Evolutionary conservation across 2,113 vertebrate species (phyloP), one percentile per base, ranked within the genome.

Genomic region (Crotalus helleri): DNA sequence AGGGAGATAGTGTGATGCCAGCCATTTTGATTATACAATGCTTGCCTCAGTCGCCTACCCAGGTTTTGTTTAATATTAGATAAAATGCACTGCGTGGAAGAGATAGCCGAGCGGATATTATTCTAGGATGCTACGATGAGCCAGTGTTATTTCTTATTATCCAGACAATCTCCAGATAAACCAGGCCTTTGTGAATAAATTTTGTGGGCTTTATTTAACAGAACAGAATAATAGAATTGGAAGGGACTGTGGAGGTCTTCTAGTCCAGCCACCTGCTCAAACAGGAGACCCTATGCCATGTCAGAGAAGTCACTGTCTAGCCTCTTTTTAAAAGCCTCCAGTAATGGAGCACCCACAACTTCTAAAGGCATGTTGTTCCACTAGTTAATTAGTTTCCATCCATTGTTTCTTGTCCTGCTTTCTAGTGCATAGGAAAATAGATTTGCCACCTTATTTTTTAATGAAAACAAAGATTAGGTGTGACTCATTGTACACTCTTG

Each of bases 21-120:
- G 9, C 11, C 58, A 51, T 96, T 69, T 96, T 95, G 93, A 95
- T 96, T 95, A 92, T 91, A 92, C 6, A 91, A 46, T 89, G 88
- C 24, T 85, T 90, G 53, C 3, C 11, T 26, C 51, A 69, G 6
- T 49, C 94, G 95, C 88, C 91, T 69, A 33, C 92, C 15, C 91
- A 85, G 92, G 57, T 96, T 97, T 96, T 94, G 23, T 95, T 92
- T 96, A 96, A 95, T 95, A 95, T 95, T 95, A 96, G 93, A 96
- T 94, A 96, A 97, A 95, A 92, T 85, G 92, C 17, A 90, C 51
- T 54, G 57, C 95, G 91, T 39, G 1, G 88, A 94, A 94, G 64
- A 95, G 93, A 93, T 92, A 97, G 87, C 90, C 0, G 1, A 21
- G 90, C 15, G 74, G 39, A 44, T 94, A 85, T 74, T 95, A 93